Evolutionary conservation across 2,888 invertebrate genomes (phyloP).

Genomic region (Polydrusus tereticollis): DNA sequence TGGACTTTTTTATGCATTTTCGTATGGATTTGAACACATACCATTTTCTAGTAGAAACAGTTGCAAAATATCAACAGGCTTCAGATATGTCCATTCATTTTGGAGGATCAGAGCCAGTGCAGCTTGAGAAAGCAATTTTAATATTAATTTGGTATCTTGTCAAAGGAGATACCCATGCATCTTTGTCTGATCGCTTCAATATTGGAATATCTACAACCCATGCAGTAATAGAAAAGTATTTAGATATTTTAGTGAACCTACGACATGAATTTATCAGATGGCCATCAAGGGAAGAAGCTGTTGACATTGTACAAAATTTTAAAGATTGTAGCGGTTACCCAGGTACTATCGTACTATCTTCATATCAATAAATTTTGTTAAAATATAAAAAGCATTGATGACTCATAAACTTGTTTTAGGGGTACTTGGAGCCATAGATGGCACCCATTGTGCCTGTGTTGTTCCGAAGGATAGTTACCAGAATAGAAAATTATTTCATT

Average conservation of each 20-base stretch:
- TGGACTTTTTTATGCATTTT: too few relatives aligned
- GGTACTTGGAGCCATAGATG: neutral
- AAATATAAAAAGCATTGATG: neutral
- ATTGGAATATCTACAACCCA: neutral
- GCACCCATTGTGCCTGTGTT: neutral
- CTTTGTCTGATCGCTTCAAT: neutral
- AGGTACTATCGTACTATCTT: neutral
- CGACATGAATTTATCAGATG: neutral
- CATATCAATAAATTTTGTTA: neutral
- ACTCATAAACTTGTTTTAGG: neutral
- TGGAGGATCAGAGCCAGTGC: too few relatives aligned
- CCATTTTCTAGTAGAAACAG: too few relatives aligned
- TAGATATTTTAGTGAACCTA: neutral
- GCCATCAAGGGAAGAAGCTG: neutral
- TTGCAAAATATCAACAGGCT: too few relatives aligned
- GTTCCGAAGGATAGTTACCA: neutral
- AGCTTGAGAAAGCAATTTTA: neutral
- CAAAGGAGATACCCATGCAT: neutral
- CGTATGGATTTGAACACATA: too few relatives aligned
- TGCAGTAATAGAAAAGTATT: neutral
- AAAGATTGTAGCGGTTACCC: neutral
- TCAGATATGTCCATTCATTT: too few relatives aligned
- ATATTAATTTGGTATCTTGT: neutral
- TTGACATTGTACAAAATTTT: neutral
- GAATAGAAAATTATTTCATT: neutral